Evolutionary conservation across 2,113 vertebrate species (phyloP).

Genomic region (Polypterus bichir): DNA sequence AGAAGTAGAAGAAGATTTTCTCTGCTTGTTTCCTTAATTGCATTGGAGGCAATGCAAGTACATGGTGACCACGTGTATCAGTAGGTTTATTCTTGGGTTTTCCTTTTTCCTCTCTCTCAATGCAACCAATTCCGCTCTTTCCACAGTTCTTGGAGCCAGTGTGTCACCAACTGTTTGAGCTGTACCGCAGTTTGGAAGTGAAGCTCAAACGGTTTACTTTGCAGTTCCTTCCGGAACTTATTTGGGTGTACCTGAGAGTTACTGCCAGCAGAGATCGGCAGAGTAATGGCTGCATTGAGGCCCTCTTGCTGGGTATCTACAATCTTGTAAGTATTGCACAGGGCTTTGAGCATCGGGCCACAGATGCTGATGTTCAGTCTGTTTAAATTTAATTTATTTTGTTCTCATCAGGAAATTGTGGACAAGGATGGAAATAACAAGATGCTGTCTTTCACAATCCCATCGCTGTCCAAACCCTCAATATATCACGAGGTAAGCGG

Average conservation of each 20-base stretch:
- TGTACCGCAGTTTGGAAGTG: constrained; percentile 86
- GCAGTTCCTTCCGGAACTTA: constrained; percentile 88
- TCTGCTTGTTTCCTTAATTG: too few relatives aligned
- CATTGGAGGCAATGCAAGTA: too few relatives aligned
- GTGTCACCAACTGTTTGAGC: constrained; percentile 92
- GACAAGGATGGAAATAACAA: constrained; percentile 97
- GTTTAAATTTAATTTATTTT: not conserved
- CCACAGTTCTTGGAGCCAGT: constrained; percentile 86
- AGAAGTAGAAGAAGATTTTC: too few relatives aligned
- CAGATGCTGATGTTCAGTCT: not conserved
- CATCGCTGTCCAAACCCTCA: constrained; percentile 90
- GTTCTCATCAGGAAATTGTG: constrained; percentile 75
- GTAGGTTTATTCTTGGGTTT: constrained; percentile 5
- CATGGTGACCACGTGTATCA: too few relatives aligned
- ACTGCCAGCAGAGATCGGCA: constrained; percentile 85
- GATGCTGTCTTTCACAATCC: constrained; percentile 90
- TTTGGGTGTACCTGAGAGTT: constrained; percentile 85
- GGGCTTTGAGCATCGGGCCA: not conserved
- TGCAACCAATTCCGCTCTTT: not conserved
- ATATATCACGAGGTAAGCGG: constrained; percentile 89
- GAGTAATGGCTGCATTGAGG: constrained; percentile 94
- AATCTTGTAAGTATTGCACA: constrained; percentile 69
- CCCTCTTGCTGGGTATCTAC: constrained; percentile 87
- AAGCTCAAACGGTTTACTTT: constrained; percentile 85
- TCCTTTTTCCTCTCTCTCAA: constrained; percentile 15